Conservation (phyloP, 2,888 invertebrate species). For the Drosophila planitibia region DNA sequence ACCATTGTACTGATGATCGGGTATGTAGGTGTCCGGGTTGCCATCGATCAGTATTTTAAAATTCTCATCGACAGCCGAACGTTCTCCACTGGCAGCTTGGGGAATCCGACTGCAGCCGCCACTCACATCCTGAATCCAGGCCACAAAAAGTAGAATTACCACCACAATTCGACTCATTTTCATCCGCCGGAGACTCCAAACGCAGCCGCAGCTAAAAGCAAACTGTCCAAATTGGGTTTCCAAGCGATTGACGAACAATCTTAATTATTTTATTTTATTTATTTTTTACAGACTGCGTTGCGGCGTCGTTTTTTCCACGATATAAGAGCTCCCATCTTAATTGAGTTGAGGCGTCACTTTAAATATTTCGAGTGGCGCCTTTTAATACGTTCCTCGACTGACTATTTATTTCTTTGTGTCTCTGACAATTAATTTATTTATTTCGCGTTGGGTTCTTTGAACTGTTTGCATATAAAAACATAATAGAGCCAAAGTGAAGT, state of each 20-base stretch:
- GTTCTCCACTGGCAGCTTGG: slow-evolving; percentile 85
- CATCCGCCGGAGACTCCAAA: slow-evolving; percentile 3
- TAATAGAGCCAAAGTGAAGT: slow-evolving; percentile 1
- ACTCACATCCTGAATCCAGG: slow-evolving; percentile 14
- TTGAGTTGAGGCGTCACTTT: slow-evolving; percentile 56
- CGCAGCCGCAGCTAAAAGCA: slow-evolving; percentile 37
- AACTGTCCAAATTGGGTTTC: slow-evolving; percentile 61
- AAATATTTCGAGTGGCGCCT: slow-evolving; percentile 41
- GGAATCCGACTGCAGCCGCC: slow-evolving; percentile 86
- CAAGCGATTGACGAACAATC: slow-evolving; percentile 45
- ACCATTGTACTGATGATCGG: slow-evolving; percentile 91
- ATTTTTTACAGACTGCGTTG: slow-evolving; percentile 49
- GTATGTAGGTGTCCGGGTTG: slow-evolving; percentile 89
- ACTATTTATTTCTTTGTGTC: slow-evolving; percentile 7
- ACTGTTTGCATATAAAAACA: slow-evolving; percentile 36
- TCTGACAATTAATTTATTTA: slow-evolving; percentile 52
- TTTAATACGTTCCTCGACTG: slow-evolving; percentile 35
- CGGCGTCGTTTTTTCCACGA: not conserved
- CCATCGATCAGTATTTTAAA: slow-evolving; percentile 90
- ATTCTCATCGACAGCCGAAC: slow-evolving; percentile 88
- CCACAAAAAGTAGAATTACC: slow-evolving; percentile 15
- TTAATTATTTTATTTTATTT: slow-evolving; percentile 71
- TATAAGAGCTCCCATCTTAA: slow-evolving; percentile 39
- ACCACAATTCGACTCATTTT: slow-evolving; percentile 39
- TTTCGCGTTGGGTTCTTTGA: slow-evolving; percentile 65